Base-by-base conservation (phyloP, 2,888 invertebrate species). In the Eurytoma adleriae region DNA sequence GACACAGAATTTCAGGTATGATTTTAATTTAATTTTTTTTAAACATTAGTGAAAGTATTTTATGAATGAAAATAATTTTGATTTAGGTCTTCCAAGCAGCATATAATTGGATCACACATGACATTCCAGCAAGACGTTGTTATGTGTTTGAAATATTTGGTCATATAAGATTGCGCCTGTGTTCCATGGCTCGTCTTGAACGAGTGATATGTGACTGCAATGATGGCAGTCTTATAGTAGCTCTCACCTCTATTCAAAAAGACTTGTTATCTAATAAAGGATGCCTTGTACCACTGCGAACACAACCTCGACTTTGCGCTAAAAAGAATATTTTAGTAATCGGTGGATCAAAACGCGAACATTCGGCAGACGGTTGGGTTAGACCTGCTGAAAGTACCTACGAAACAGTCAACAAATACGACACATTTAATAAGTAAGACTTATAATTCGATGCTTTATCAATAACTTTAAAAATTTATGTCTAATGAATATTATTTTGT, bases 301-400 rank as follows among this genome's bases (percentile, higher is more conserved):
- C 94, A 48, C 94, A 95, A 88, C 97, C 97, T 0, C 93, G 98
- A 10, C 94, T 95, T 84, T 94, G 96, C 88, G 96, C 97, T 0
- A 95, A 97, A 83, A 97, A 97, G 89, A 94, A 95, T 88, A 95
- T 98, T 83, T 95, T 96, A 86, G 94, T 98, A 66, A 96, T 96
- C 83, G 98, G 98, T 30, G 98, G 98, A 16, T 96, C 96, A 1
- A 95, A 96, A 86, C 94, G 97, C 70, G 96, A 96, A 91, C 93
- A 94, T 68, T 91, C 91, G 2, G 93, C 93, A 16, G 93, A 93
- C 62, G 93, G 95, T 79, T 95, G 96, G 93, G 94, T 96, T 88
- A 89, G 92, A 86, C 93, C 95, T 85, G 93, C 95, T 78, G 97
- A 97, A 92, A 95, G 96, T 90, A 96, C 96, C 83, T 95, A 97